Base-by-base conservation (phyloP, 2,888 invertebrate genomes). In the Drosophila limbata region DNA sequence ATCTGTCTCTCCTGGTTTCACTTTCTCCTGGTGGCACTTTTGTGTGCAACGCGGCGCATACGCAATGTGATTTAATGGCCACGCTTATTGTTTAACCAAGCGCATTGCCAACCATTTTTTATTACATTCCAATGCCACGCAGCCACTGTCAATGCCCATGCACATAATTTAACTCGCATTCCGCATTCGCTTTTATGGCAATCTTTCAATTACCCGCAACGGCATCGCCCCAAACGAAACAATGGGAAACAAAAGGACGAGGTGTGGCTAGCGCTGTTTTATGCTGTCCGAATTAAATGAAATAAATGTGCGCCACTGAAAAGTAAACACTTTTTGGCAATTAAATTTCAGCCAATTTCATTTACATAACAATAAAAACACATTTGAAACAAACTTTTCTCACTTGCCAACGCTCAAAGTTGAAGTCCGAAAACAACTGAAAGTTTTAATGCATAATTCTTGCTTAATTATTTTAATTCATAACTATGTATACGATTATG, bases 1-100 rank as follows among this genome's bases (percentile, higher is more conserved):
- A 39, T 25, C 35, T 15, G 33, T 19, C 13, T n/a, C 19, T 19
- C 1, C 8, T 35, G 17, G 13, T 17, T 13, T 21, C 51, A 33
- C 8, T 28, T 13, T 19, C 51, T 28, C 8, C 8, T 28, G 28
- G 33, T 44, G 31, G 21, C 71, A 59, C 48, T 63, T 64, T 60
- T 17, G 52, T 66, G 83, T 80, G 81, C 80, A 76, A 73, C 72
- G 67, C 55, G 65, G 84, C 83, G 88, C 69, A 86, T 84, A 84
- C 87, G 87, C 76, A 79, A 84, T 84, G 66, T 59, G 79, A 79
- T 81, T 87, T 81, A 72, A 66, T 64, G 63, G 57, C 52, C 45
- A 33, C 48, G 35, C 65, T 66, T 59, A 67, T 67, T 84, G 85
- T 60, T 66, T 69, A 84, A 79, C 76, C 72, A 73, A 79, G 76